A percentile compares a stretch with the other conserved stretches of the same genome.
Evolutionary conservation across 2,888 invertebrate species (phyloP).

Genomic region (Epinotia demarniana): DNA sequence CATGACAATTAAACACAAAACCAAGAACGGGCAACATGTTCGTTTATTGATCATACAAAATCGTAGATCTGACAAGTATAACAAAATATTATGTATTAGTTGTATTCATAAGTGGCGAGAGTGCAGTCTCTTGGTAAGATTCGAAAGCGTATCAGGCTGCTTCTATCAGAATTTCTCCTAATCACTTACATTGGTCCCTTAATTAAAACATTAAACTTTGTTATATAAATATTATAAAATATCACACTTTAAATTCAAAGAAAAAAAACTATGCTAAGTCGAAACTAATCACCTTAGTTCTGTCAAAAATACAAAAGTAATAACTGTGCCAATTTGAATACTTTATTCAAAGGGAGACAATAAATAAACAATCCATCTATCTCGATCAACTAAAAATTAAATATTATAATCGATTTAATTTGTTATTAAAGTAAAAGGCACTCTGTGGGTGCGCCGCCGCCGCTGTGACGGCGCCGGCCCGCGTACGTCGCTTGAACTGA

Average conservation of each 20-base stretch:
- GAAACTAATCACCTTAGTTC: conserved; percentile 80
- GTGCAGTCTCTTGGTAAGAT: conserved; percentile 75
- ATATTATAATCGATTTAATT: conserved; percentile 80
- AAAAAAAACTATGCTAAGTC: conserved; percentile 76
- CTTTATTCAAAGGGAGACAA: conserved; percentile 80
- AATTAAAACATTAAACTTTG: conserved; percentile 83
- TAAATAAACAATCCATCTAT: conserved; percentile 84
- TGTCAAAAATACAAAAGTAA: conserved; percentile 82
- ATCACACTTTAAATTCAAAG: conserved; percentile 85
- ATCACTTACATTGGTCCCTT: conserved; percentile 84
- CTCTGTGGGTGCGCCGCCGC: conserved; percentile 65
- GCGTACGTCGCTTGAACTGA: conserved; percentile 57
- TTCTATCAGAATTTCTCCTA: conserved; percentile 82
- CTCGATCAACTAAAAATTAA: conserved; percentile 83
- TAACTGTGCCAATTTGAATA: conserved; percentile 83
- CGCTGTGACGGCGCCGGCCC: conserved; percentile 57
- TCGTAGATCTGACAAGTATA: conserved; percentile 68
- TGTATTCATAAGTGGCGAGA: conserved; percentile 63
- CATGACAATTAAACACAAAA: conserved; percentile 71
- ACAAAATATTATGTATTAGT: conserved; percentile 61
- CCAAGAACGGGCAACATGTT: conserved; percentile 69
- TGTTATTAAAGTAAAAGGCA: conserved; percentile 80
- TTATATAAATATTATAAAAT: conserved; percentile 85
- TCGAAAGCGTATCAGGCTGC: conserved; percentile 68
- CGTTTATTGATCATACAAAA: conserved; percentile 76